Evolutionary conservation across 1,140 invertebrate species (phyloP).

Genomic region (Schlechtendalia chinensis): DNA sequence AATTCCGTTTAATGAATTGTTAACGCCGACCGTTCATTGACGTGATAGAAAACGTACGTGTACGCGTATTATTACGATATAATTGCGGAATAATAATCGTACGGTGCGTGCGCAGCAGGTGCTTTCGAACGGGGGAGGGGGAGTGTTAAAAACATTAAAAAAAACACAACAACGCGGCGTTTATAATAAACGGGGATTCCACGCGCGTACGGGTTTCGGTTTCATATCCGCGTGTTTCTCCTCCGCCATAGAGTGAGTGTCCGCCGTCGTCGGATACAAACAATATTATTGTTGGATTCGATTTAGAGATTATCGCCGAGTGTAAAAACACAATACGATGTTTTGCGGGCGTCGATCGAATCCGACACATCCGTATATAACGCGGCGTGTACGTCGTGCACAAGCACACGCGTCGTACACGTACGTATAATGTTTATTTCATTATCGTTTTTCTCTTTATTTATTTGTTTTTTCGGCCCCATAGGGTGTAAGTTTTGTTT

Average conservation of each 20-base stretch:
- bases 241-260: too few relatives aligned
- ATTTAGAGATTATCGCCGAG: constrained; percentile 33
- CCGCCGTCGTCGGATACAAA: background rate
- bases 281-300: constrained; percentile 25
- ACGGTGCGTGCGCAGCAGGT: background rate
- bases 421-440: constrained; percentile 25
- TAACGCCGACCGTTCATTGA: background rate
- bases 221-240: background rate
- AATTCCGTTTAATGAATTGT: background rate
- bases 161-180: background rate
- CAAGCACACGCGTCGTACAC: background rate
- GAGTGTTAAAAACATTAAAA: background rate
- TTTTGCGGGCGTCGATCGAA: constrained; percentile 39
- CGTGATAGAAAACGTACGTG: too few relatives aligned
- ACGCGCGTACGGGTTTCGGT: background rate
- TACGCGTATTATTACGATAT: too few relatives aligned
- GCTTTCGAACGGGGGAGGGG: background rate
- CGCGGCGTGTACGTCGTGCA: too few relatives aligned
- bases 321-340: constrained; percentile 21
- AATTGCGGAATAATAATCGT: background rate
- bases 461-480: background rate
- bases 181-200: constrained; percentile 6
- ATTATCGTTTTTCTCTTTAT: constrained; percentile 35
- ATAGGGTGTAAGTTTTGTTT: constrained; percentile 30
- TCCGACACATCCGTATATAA: constrained; percentile 8